Conservation (phyloP, 1,140 invertebrate species). For the Arctopsyche grandis region DNA sequence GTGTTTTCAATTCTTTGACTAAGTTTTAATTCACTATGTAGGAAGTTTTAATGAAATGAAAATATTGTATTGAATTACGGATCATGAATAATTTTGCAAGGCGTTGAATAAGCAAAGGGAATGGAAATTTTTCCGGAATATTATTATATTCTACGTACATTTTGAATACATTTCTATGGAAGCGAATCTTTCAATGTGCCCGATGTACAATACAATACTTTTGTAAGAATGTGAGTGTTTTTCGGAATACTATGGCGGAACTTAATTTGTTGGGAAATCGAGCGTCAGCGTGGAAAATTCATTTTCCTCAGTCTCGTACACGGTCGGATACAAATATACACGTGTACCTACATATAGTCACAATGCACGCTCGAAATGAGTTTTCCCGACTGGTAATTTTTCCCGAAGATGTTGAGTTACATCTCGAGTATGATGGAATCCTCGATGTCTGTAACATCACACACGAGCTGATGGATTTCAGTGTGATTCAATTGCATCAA, state of each 20-base stretch:
- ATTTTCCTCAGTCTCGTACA: neutral
- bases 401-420: slow-evolving; percentile 32
- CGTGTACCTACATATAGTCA: neutral
- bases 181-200: neutral
- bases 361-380: slow-evolving; percentile 15
- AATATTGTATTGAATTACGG: too few species aligned
- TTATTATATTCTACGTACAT: too few species aligned
- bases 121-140: too few species aligned
- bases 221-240: neutral
- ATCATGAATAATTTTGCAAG: too few species aligned
- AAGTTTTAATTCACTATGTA: too few species aligned
- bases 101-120: too few species aligned
- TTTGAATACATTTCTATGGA: neutral
- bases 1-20: too few species aligned
- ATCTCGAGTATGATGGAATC: slow-evolving; percentile 1
- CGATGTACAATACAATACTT: neutral
- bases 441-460: neutral
- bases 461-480: too few species aligned
- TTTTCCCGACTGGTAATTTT: slow-evolving; percentile 35
- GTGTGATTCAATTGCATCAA: too few species aligned
- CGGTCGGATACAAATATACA: neutral
- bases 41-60: too few species aligned
- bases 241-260: neutral
- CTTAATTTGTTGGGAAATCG: neutral
- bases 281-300: slow-evolving; percentile 9